Base-by-base conservation (phyloP, 2,113 vertebrate genomes). In the Tretioscincus oriximinensis region DNA sequence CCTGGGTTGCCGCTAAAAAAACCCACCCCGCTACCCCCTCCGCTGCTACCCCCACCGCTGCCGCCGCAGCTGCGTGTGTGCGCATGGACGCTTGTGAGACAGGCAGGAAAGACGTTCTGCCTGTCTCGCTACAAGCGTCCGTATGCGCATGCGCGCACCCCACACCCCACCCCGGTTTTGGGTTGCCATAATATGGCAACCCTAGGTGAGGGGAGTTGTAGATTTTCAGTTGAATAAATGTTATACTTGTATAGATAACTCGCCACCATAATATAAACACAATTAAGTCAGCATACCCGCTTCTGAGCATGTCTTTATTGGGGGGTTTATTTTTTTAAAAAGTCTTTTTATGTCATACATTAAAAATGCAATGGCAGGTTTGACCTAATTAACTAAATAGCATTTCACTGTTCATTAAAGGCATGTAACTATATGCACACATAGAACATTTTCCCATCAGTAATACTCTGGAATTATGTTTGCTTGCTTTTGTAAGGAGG, bases 351-450 rank as follows among this genome's bases (percentile, higher is more conserved):
- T 51, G 9, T 51, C 12, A 51, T 11, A 41, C 5, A 41, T 41
- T 41, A 51, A 51, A 51, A 80, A 76, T 75, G 21, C 68, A 78
- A 63, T 78, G 45, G 64, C 74, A 67, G 67, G 6, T 61, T 68
- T 76, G 77, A 77, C 84, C 63, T 87, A 82, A 88, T 77, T 76
- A 81, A 65, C 0, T 64, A 63, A 69, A 67, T 82, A 83, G 41
- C 88, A 80, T 41, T 41, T 41, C 79, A 77, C 21, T 63, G 65
- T 72, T 72, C 29, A 1, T 78, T 20, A 65, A 76, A 72, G 73
- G 68, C 21, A 21, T 18, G n/a, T 31, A 67, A 49, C 47, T 69
- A 4, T 54, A 16, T 35, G 22, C 58, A 69, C 87, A 51, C 35
- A 41, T 69, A 67, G 10, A 29, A 72, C n/a, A 67, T 84, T 81